These are phyloP conservation scores for Coturnix japonica DNA, from an alignment of 2,113 vertebrate species.

Conservation along the genomic window DNA sequence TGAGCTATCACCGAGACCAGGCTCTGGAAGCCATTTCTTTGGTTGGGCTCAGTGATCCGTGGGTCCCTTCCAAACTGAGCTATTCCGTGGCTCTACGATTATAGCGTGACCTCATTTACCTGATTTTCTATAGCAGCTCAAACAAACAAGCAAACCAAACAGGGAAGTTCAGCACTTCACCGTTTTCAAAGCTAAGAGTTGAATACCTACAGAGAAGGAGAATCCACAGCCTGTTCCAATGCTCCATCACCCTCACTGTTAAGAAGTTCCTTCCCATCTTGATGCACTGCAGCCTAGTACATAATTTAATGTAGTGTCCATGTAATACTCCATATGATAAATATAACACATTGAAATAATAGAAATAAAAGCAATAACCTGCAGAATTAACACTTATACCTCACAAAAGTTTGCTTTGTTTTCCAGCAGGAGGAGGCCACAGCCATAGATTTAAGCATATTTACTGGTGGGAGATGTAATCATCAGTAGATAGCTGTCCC, in stretches of 20 bases:
- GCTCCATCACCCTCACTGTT: too few relatives aligned
- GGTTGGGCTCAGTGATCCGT: not conserved
- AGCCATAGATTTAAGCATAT: not conserved
- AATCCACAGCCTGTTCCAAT: too few relatives aligned
- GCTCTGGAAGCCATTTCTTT: not conserved
- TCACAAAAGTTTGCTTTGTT: not conserved
- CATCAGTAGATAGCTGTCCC: not conserved
- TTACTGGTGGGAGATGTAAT: not conserved
- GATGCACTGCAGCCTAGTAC: not conserved
- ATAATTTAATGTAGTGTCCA: not conserved
- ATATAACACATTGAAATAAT: not conserved
- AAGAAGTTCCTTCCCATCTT: not conserved
- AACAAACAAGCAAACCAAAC: not conserved
- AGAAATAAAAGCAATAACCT: not conserved
- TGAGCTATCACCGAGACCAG: not conserved
- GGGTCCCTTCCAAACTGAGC: too few relatives aligned
- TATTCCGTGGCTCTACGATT: too few relatives aligned
- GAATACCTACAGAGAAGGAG: too few relatives aligned
- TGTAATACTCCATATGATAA: not conserved
- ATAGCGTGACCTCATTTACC: too few relatives aligned
- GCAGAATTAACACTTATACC: not conserved
- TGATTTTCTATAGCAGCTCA: not conserved
- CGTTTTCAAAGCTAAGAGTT: not conserved
- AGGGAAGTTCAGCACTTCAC: not conserved
- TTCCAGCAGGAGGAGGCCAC: not conserved